Evolutionary conservation across 2,113 vertebrate species (phyloP).

Genomic region (Pao palembangensis): DNA sequence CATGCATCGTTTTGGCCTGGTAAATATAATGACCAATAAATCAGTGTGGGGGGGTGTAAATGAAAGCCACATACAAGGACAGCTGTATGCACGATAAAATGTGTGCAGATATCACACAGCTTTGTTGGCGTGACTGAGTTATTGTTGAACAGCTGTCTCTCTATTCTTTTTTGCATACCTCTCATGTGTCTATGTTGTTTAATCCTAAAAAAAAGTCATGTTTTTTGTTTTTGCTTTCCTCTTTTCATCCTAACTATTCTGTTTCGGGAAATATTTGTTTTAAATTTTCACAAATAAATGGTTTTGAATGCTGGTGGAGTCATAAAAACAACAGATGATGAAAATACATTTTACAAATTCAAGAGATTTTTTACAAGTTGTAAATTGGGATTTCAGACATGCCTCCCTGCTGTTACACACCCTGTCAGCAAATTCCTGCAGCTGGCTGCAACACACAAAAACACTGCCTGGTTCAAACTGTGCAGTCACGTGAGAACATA

Average conservation of each 20-base stretch:
- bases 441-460: slow-evolving; percentile 12
- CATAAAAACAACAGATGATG: slow-evolving; percentile 23
- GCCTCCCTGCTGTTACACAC: slow-evolving; percentile 44
- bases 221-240: background rate
- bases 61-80: slow-evolving; percentile 6
- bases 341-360: slow-evolving; percentile 41
- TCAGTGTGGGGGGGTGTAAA: slow-evolving; percentile 8
- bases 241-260: background rate
- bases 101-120: slow-evolving; percentile 23
- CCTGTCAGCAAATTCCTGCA: slow-evolving; percentile 55
- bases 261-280: too few relatives aligned
- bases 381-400: slow-evolving; percentile 55
- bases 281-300: too few relatives aligned
- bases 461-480: slow-evolving; percentile 7
- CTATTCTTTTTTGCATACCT: slow-evolving; percentile 16
- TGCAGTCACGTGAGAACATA: slow-evolving; percentile 29
- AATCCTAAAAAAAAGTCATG: background rate
- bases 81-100: background rate
- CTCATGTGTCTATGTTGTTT: background rate
- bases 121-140: slow-evolving; percentile 50
- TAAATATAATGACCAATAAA: slow-evolving; percentile 18
- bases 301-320: too few relatives aligned
- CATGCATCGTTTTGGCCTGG: background rate
- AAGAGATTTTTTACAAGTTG: slow-evolving; percentile 1
- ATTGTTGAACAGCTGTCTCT: slow-evolving; percentile 66